These are phyloP conservation scores for Bombus breviceps DNA, from an alignment of 1,140 invertebrate species.

Conservation along the genomic window DNA sequence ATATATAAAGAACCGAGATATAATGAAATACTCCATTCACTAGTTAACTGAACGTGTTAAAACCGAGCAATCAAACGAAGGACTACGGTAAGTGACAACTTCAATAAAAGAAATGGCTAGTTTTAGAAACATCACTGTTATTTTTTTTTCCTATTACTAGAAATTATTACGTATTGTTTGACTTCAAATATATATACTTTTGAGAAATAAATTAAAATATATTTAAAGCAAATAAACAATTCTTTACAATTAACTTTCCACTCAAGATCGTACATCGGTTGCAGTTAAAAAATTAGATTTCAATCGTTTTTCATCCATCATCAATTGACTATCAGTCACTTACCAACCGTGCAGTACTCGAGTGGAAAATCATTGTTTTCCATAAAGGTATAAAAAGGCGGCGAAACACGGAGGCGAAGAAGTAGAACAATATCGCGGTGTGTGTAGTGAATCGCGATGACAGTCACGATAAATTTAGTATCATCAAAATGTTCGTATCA, in stretches of 20 bases:
- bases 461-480: background rate
- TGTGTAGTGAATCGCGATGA: background rate
- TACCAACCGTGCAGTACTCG: background rate
- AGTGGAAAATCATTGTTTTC: slow-evolving; percentile 1
- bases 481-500: background rate
- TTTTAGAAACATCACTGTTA: no score
- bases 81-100: no score
- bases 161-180: no score
- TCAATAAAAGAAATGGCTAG: no score
- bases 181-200: no score
- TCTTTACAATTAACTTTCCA: no score
- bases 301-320: no score
- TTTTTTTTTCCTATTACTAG: no score
- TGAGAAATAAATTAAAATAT: no score
- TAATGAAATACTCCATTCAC: fast-evolving
- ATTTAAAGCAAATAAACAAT: no score
- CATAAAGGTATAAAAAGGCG: slow-evolving; percentile 15
- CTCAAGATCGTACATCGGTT: no score
- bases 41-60: fast-evolving
- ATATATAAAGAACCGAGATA: no score
- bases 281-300: background rate
- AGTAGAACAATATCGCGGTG: background rate
- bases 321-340: background rate
- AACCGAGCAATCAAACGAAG: fast-evolving
- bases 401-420: background rate